Evolutionary conservation across 2,888 invertebrate species (phyloP), one percentile per base, ranked within the genome.

Genomic region (Dynastes hyllus): DNA sequence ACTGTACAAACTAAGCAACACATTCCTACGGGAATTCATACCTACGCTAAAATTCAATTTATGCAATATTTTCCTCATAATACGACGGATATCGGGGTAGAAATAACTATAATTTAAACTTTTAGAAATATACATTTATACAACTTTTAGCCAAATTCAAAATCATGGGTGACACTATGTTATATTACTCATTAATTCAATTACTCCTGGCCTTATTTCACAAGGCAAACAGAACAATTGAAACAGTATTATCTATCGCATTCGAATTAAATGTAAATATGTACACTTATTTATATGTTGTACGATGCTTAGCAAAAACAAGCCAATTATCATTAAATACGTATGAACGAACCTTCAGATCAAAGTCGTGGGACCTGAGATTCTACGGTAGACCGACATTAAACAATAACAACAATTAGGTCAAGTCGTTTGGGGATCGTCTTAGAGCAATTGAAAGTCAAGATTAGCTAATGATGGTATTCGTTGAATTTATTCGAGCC

Each of bases 341-440:
- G 16, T 53, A 53, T 37, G n/a, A 6, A n/a, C 22, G 32, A 37
- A 29, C 55, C 70, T 71, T 55, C 32, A 37, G 27, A 32, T 71
- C 70, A 71, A 71, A 55, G 32, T 53, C 53, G 53, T 55, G 37
- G n/a, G 70, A 71, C n/a, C 37, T 13, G 27, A 55, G 55, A 71
- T 71, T 71, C 55, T 29, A 55, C 55, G 70, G 70, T 71, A 71
- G 32, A 71, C 29, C 16, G 70, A 29, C 16, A 55, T 71, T 55
- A 53, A 71, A 71, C 55, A 71, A 71, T 71, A 55, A 71, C 32
- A 13, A 53, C 27, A 55, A 32, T 32, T 27, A 55, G 70, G 70
- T 71, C 70, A 71, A 66, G 66, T 66, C 5, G 16, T 53, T 9
- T 16, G 16, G 66, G 66, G 66, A 66, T 66, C 37, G 65, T 65